phyloP scores from a whole-genome alignment of 2,888 invertebrate species.

The Dioctria rufipes region DNA sequence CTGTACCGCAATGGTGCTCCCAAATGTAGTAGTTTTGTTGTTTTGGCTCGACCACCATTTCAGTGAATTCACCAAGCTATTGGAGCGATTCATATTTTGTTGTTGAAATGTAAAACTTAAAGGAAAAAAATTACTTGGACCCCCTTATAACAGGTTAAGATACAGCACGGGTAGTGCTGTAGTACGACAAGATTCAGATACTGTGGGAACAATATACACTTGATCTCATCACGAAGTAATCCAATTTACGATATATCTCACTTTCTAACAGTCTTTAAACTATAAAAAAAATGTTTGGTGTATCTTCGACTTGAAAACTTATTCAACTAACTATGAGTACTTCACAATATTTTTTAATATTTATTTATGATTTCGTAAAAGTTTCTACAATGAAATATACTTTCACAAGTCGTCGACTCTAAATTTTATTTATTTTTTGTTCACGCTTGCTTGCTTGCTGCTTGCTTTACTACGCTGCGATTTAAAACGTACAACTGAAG shows the following conservation, averaged over 20 bases:
- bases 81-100: slow-evolving; percentile 68
- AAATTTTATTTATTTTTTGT: slow-evolving; percentile 10
- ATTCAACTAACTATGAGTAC: not conserved
- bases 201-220: slow-evolving; percentile 10
- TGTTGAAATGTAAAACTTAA: slow-evolving; percentile 18
- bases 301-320: not conserved
- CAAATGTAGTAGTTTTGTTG: slow-evolving; percentile 70
- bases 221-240: not conserved
- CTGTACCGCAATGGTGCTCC: slow-evolving; percentile 80
- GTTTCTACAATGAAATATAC: slow-evolving; percentile 1
- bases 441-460: not conserved
- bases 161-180: slow-evolving; percentile 23
- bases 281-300: too few relatives aligned
- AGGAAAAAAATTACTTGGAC: slow-evolving; percentile 46
- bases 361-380: not conserved
- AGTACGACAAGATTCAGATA: not conserved
- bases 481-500: slow-evolving; percentile 22
- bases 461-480: slow-evolving; percentile 15
- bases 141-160: slow-evolving; percentile 11
- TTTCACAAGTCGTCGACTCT: slow-evolving; percentile 41
- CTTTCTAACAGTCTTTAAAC: slow-evolving; percentile 3
- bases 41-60: slow-evolving; percentile 70
- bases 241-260: not conserved
- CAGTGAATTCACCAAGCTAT: slow-evolving; percentile 69
- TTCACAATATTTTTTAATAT: too few relatives aligned